phyloP scores from a whole-genome alignment of 1,140 invertebrate genomes.

The Nebria ingens region DNA sequence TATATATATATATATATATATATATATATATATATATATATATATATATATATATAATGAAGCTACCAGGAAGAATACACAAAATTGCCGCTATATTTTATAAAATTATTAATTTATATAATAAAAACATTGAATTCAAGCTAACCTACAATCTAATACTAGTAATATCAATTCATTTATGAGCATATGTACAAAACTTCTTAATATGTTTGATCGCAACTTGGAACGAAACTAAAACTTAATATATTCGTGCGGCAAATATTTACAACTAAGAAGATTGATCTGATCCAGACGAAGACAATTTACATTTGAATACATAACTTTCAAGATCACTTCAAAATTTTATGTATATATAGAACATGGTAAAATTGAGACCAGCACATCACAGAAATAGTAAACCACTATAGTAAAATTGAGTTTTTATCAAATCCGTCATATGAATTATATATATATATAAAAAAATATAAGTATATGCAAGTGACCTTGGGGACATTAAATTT shows the following conservation, averaged over 20 bases:
- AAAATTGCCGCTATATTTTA: background rate
- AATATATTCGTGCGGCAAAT: too few relatives aligned
- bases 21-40: too few relatives aligned
- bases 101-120: background rate
- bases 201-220: constrained; percentile 4
- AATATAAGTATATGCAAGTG: too few relatives aligned
- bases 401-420: too few relatives aligned
- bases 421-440: too few relatives aligned
- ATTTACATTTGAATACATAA: background rate
- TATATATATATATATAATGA: too few relatives aligned
- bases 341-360: background rate
- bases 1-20: too few relatives aligned
- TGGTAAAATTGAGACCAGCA: too few relatives aligned
- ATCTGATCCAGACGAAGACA: too few relatives aligned
- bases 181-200: constrained; percentile 6
- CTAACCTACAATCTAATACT: constrained; percentile 1
- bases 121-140: constrained; percentile 7
- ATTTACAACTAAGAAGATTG: too few relatives aligned
- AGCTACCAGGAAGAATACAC: background rate
- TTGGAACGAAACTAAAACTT: background rate
- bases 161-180: constrained; percentile 7
- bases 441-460: too few relatives aligned
- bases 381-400: background rate
- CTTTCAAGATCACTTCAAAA: background rate
- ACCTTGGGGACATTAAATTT: too few relatives aligned